Evolutionary conservation across 1,140 invertebrate genomes (phyloP), one percentile per base, ranked within the genome.

Genomic region (Argopecten irradians): DNA sequence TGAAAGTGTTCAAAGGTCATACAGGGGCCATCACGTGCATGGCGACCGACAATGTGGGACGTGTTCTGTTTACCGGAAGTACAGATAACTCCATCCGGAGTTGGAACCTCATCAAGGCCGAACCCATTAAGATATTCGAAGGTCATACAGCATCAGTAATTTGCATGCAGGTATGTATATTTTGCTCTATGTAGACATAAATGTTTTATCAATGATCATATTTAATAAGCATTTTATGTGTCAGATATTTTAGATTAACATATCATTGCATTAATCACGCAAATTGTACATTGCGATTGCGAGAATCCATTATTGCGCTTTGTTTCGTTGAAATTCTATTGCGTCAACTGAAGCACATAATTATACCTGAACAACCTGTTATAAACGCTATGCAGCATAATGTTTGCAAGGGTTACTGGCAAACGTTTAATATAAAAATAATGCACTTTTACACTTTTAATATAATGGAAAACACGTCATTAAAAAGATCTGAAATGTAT

Each of bases 141-240:
- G 96, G 96, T 8, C 96, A 96, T 90, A 94, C 96, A 83, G 95
- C 94, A 8, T 93, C 96, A 13, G 94, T 96, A 22, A 95, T 96
- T n/a, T 96, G 95, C 89, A 93, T 96, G 90, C 92, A 95, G 92
- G 95, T 96, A 91, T 92, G 93, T 88, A 55, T n/a, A 71, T 5
- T 28, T 28, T n/a, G n/a, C n/a, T n/a, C n/a, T n/a, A n/a, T n/a
- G 22, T 33, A 71, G 8, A 46, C n/a, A 14, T 14, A 55, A 14
- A 55, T 55, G 14, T 55, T 55, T 14, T 55, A 55, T 55, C 14
- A 14, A 55, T 14, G 46, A 55, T n/a, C 14, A 14, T 55, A 55
- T 14, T n/a, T 14, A 55, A 14, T 55, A 14, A 55, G 14, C 14
- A n/a, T 55, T 14, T 14, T 55, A 14, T n/a, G 46, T n/a, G 14